phyloP scores from a whole-genome alignment of 2,797 vertebrate species.

The Kryptopterus vitreolus region DNA sequence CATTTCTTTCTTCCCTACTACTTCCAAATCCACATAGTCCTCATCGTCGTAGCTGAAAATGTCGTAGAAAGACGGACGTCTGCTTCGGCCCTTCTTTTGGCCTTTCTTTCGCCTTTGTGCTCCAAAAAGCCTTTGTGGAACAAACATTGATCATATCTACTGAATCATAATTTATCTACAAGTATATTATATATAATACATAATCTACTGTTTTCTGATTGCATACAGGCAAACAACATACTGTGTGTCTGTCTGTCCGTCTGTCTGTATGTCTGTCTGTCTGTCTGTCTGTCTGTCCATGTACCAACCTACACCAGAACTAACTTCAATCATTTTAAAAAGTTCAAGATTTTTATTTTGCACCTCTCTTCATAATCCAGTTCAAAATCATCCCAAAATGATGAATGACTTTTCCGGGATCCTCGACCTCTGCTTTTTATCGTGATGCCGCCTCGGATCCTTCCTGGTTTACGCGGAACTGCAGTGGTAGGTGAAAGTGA shows the following conservation, averaged over 20 bases:
- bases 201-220: no score
- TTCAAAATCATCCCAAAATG: slow-evolving; percentile 59
- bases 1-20: slow-evolving; percentile 58
- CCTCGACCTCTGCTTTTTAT: slow-evolving; percentile 43
- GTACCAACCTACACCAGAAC: background rate
- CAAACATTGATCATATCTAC: background rate
- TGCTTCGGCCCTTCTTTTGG: slow-evolving; percentile 47
- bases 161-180: background rate
- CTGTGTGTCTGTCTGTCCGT: no score
- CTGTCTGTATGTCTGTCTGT: no score
- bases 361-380: slow-evolving; percentile 61
- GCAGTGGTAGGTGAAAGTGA: slow-evolving; percentile 29
- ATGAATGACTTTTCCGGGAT: slow-evolving; percentile 47
- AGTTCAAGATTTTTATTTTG: background rate
- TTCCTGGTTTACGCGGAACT: background rate
- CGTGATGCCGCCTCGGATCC: slow-evolving; percentile 24
- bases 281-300: no score
- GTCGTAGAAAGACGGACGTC: slow-evolving; percentile 39
- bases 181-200: no score
- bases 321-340: background rate
- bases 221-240: no score
- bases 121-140: slow-evolving; percentile 38
- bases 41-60: slow-evolving; percentile 27
- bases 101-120: slow-evolving; percentile 37
- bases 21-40: slow-evolving; percentile 34